phyloP scores from a whole-genome alignment of 2,888 invertebrate genomes.

The Agelastica alni region DNA sequence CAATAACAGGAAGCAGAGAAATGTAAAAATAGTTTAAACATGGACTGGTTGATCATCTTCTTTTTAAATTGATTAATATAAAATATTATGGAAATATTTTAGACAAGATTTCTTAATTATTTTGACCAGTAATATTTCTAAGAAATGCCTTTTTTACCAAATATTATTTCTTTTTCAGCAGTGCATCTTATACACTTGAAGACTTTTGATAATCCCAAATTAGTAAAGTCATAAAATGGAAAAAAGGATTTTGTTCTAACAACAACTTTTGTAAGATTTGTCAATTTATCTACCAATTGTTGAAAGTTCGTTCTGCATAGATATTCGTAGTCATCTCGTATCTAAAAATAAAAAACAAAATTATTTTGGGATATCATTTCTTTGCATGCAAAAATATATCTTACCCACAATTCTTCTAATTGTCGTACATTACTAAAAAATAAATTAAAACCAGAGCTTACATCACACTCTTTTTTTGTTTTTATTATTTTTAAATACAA shows the following conservation, averaged over 20 bases:
- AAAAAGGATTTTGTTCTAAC: conserved; percentile 36
- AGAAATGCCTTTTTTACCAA: conserved; percentile 13
- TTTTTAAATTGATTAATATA: no score
- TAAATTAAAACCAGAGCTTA: conserved; percentile 9
- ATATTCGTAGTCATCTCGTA: conserved; percentile 21
- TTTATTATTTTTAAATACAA: conserved; percentile 26
- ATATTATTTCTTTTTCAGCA: conserved; percentile 25
- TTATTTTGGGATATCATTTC: neutral
- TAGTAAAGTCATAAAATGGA: conserved; percentile 35
- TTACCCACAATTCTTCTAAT: conserved; percentile 31
- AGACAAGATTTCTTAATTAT: neutral
- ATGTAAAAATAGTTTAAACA: no score
- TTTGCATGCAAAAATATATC: neutral
- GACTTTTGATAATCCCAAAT: conserved; percentile 33
- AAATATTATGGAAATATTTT: neutral
- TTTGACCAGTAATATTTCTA: no score
- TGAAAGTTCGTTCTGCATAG: conserved; percentile 27
- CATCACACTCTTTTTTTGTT: conserved; percentile 8
- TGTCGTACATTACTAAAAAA: conserved; percentile 21
- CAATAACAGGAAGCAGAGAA: no score
- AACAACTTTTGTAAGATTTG: conserved; percentile 36
- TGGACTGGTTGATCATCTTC: no score
- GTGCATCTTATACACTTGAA: conserved; percentile 32
- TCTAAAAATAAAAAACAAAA: conserved; percentile 15
- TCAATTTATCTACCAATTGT: conserved; percentile 28